Conservation (phyloP, 2,797 vertebrate genomes). For the Eulemur rubriventer region DNA sequence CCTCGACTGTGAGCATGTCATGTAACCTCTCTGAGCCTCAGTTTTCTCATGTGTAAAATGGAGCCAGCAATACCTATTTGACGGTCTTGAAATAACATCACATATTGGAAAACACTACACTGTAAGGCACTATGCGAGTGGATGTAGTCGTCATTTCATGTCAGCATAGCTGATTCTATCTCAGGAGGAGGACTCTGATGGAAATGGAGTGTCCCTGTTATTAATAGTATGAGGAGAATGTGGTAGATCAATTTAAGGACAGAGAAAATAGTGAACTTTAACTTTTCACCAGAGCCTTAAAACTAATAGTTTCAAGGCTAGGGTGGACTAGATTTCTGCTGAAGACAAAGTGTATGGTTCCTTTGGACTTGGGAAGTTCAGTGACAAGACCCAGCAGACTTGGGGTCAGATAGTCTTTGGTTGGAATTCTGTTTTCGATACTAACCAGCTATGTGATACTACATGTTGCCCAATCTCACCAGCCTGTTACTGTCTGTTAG, state of each 20-base stretch:
- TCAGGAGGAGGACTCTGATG: neutral
- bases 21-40: neutral
- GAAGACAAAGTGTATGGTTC: neutral
- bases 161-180: neutral
- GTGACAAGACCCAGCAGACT: neutral
- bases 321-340: neutral
- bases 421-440: neutral
- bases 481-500: neutral
- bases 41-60: neutral
- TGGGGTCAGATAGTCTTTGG: neutral
- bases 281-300: neutral
- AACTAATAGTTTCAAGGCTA: neutral
- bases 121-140: neutral
- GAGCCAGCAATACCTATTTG: neutral
- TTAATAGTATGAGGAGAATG: too few species aligned
- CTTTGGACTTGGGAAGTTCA: neutral
- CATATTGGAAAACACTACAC: neutral
- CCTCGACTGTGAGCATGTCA: fast-evolving
- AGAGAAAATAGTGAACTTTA: neutral
- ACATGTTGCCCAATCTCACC: neutral
- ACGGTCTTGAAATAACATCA: neutral
- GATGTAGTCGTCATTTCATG: neutral
- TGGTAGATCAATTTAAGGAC: neutral
- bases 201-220: neutral
- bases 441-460: neutral